Evolutionary conservation across 2,797 vertebrate genomes (phyloP).

Genomic region (Eulemur coronatus): DNA sequence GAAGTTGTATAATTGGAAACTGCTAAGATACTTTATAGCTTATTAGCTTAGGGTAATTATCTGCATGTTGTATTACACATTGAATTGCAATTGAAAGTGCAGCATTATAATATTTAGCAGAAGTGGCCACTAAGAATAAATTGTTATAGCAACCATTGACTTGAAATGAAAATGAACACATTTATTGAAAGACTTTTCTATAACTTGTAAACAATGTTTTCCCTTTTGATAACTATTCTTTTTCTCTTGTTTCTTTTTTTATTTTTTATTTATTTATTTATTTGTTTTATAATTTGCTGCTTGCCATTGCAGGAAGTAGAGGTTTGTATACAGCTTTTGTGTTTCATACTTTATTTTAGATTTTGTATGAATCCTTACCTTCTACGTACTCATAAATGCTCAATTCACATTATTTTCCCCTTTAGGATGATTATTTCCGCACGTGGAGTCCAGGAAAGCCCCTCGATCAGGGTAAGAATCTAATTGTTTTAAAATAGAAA

Average conservation of each 20-base stretch:
- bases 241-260: slow-evolving; percentile 84
- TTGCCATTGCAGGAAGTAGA: slow-evolving; percentile 94
- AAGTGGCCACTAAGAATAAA: background rate
- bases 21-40: slow-evolving; percentile 45
- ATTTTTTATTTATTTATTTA: slow-evolving; percentile 78
- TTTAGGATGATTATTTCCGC: slow-evolving; percentile 91
- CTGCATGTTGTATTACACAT: slow-evolving; percentile 9
- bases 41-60: slow-evolving; percentile 62
- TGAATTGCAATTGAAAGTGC: slow-evolving; percentile 34
- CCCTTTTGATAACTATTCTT: slow-evolving; percentile 81
- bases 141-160: slow-evolving; percentile 1
- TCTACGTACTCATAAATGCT: slow-evolving; percentile 54
- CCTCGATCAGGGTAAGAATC: slow-evolving; percentile 94
- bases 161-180: background rate
- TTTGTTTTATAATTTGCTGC: slow-evolving; percentile 87
- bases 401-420: slow-evolving; percentile 83
- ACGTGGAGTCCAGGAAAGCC: slow-evolving; percentile 95
- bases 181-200: slow-evolving; percentile 62
- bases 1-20: slow-evolving; percentile 56
- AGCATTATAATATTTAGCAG: slow-evolving; percentile 20
- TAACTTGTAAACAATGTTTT: slow-evolving; percentile 60
- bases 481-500: slow-evolving; percentile 26
- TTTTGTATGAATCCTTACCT: slow-evolving; percentile 52
- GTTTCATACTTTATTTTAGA: slow-evolving; percentile 72
- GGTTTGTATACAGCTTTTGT: slow-evolving; percentile 91